Base-by-base conservation (phyloP, 2,113 vertebrate species). In the Electrona antarctica region DNA sequence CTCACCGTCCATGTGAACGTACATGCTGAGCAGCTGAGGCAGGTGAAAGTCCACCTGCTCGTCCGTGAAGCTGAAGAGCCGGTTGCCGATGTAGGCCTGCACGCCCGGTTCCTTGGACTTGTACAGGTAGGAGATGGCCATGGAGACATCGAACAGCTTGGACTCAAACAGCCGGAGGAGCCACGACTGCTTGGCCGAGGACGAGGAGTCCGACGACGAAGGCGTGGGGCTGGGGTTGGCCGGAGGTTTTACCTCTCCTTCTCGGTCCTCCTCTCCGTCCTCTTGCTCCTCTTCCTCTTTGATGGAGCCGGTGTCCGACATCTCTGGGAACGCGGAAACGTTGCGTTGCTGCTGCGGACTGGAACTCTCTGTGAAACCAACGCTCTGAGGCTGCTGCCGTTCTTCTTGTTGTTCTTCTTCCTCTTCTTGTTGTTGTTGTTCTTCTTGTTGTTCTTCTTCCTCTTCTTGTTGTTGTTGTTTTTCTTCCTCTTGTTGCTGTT, bases 1-100 rank as follows among this genome's bases (percentile, higher is more conserved):
- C 0, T 98, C 96, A 90, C 97, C 96, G 9, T 98, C 96, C 96
- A 98, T 98, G 92, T 99, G 96, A 57, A 99, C 95, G 93, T 99
- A 99, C 97, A 99, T 98, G 81, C 97, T 99, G 48, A 99, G 96
- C 52, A 99, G 91, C 93, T 99, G 97, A 0, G 97, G 97, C 69
- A 99, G 93, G 85, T 96, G 98, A 83, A 98, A 99, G 81, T 96
- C 97, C 85, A 98, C 97, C 0, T 98, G 95, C 5, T 97, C 96
- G 3, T 97, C 67, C 0, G 93, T 87, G 79, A 99, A 99, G 87
- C 93, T 97, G 91, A 99, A 99, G 4, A 99, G 92, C 0, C 97
- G 87, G 81, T 99, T 98, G 1, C 97, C 97, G 0, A 99, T 98
- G 91, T 99, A 99, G 1, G 97, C 97, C 90, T 99, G 97, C 6